Evolutionary conservation across 35 echinoderm and acorn worm genomes (phyloP), one percentile per base, ranked within the genome.

Genomic region (Lytechinus pictus): DNA sequence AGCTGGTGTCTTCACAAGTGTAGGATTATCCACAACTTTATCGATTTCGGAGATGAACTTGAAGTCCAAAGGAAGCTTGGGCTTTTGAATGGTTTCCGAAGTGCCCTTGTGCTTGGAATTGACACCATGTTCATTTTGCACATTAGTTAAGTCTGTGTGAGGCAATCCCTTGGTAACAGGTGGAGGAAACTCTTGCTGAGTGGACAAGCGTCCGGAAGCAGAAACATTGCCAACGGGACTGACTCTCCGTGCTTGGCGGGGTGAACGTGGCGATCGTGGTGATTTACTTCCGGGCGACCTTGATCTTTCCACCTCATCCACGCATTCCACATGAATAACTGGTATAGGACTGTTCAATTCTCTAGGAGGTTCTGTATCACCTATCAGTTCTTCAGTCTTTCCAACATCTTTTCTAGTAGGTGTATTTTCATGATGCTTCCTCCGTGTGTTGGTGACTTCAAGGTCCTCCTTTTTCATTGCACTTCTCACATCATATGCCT

Each of bases 181-280:
- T 5, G 92, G 92, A 28, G 92, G 28, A 55, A 93, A 93, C n/a
- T 93, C 92, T 54, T 93, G 92, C 92, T 93, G 52, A 12, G 92
- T 57, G 52, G 92, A 93, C 54, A 10, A 27, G 6, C 4, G 52
- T 27, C 92, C 92, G 19, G 52, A 27, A 27, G 14, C n/a, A 27
- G 92, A 55, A 5, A 57, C 54, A 9, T 93, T 54, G 27, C 5
- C 29, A 3, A 93, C 6, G 27, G 92, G 92, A 57, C 52, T n/a
- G 9, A 93, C 54, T 93, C 27, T 93, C 27, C 92, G 12, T 5
- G 54, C 92, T 28, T 93, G 92, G 28, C 27, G 88, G 28, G 88
- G 88, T 44, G 88, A 90, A 21, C 92, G 52, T 9, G 92, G 92
- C 4, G 52, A 93, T 28, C 54, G 92, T 27, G 92, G 92, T 55